These are phyloP conservation scores for Chloebia gouldiae DNA, from an alignment of 2,113 vertebrate genomes.

Conservation along the genomic window DNA sequence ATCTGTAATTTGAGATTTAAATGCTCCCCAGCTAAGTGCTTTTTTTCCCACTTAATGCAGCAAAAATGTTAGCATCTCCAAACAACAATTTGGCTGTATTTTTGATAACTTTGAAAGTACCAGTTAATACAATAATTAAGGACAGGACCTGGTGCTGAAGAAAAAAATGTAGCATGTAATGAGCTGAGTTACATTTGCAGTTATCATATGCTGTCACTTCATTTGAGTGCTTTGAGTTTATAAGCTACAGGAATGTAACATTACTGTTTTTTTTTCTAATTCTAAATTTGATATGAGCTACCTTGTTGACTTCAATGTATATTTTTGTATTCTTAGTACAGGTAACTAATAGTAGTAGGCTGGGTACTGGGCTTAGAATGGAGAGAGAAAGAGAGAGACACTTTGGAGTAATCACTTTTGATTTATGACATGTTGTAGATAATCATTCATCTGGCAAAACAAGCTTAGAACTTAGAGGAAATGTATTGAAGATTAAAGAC, in stretches of 20 bases:
- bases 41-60: neutral
- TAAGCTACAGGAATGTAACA: neutral
- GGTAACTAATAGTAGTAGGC: neutral
- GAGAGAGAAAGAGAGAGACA: neutral
- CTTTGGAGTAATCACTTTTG: neutral
- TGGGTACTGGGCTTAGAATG: neutral
- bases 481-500: neutral
- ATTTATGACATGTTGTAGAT: neutral
- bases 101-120: neutral
- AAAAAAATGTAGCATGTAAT: neutral
- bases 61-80: neutral
- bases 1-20: neutral
- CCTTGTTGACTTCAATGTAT: neutral
- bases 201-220: neutral
- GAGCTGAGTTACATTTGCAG: neutral
- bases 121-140: neutral
- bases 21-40: neutral
- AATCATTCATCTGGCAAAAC: neutral
- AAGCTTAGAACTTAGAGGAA: neutral
- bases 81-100: neutral
- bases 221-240: neutral
- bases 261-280: neutral
- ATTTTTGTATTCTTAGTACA: neutral
- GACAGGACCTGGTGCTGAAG: neutral
- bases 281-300: neutral